Conservation (phyloP, 2,888 invertebrate genomes). For the Stenodema calcarata region DNA sequence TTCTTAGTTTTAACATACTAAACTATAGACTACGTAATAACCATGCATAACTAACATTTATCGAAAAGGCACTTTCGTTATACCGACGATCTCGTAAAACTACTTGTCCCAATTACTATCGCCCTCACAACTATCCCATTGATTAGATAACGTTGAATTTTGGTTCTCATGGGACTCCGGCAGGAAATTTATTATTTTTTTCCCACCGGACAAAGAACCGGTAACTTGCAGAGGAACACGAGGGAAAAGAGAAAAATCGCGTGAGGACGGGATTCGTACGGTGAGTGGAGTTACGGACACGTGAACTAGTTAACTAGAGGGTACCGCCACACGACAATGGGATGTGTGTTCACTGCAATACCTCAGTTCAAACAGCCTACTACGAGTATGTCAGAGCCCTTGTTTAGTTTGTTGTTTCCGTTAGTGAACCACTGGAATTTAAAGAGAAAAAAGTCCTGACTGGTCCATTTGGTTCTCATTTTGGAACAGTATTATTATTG, state of each 20-base stretch:
- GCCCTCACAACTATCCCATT: background rate
- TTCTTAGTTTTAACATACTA: no score
- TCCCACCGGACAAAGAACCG: background rate
- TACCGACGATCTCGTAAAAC: no score
- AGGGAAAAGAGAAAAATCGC: background rate
- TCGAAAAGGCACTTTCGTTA: no score
- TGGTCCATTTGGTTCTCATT: no score
- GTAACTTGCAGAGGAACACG: background rate
- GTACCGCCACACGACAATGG: background rate
- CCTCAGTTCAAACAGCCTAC: background rate
- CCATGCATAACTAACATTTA: no score
- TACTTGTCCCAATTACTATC: no score
- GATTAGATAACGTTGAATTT: background rate
- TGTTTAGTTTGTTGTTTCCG: no score
- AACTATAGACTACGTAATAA: no score
- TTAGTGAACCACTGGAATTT: no score
- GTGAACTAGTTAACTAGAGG: background rate
- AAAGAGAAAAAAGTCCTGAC: no score
- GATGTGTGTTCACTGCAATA: background rate
- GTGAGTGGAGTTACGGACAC: background rate
- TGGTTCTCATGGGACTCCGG: background rate
- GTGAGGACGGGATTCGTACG: background rate
- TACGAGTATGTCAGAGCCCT: no score
- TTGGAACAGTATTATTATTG: no score
- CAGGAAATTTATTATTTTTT: background rate